Conservation (phyloP, 2,888 invertebrate species). For the Bembecia ichneumoniformis region DNA sequence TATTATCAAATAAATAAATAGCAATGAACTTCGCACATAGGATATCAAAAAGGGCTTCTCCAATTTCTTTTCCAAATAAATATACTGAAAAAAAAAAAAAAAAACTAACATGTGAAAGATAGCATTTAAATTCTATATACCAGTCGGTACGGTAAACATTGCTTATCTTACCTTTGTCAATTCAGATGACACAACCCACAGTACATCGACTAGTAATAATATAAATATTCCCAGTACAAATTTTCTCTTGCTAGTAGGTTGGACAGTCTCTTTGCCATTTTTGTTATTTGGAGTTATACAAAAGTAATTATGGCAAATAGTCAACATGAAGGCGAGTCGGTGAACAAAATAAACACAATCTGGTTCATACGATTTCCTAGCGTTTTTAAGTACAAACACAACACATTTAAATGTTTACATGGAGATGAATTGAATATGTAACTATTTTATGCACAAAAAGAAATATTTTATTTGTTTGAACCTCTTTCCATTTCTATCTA, state of each 20-base stretch:
- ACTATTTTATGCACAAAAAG: too few species aligned
- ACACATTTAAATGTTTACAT: too few species aligned
- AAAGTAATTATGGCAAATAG: constrained; percentile 67
- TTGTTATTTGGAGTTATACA: constrained; percentile 49
- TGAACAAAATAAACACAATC: constrained; percentile 1
- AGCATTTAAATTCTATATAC: not conserved
- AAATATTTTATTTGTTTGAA: too few species aligned
- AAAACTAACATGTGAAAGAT: not conserved
- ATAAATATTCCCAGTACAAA: constrained; percentile 89
- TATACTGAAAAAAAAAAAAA: constrained; percentile 80
- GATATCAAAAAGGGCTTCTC: constrained; percentile 97
- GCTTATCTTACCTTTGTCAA: constrained; percentile 84
- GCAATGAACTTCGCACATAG: constrained; percentile 95
- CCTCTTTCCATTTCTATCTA: too few species aligned
- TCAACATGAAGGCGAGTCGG: constrained; percentile 55
- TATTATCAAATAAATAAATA: constrained; percentile 91
- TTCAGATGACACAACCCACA: constrained; percentile 97
- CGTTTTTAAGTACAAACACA: too few species aligned
- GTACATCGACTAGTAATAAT: constrained; percentile 90
- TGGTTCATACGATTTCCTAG: constrained; percentile 3
- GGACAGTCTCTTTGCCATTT: constrained; percentile 48
- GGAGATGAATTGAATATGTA: too few species aligned
- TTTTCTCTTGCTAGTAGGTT: constrained; percentile 49
- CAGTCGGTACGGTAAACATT: not conserved
- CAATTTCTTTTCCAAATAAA: constrained; percentile 86